A percentile compares a stretch with the other conserved stretches of the same genome.
Conservation (phyloP, 2,797 vertebrate species). For the Serranus cabrilla region DNA sequence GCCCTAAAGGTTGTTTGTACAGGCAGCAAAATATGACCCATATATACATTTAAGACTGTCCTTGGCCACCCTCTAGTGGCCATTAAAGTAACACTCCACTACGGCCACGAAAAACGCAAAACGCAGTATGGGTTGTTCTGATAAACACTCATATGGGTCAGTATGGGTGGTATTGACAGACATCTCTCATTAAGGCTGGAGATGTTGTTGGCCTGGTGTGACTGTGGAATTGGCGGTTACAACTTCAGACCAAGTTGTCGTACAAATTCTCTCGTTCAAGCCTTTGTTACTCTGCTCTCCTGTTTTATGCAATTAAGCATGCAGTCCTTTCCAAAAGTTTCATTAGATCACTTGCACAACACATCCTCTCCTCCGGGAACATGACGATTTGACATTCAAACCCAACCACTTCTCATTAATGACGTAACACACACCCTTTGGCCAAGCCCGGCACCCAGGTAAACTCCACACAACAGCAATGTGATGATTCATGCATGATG, state of each 20-base stretch:
- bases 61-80: too few relatives aligned
- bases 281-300: not conserved
- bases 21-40: too few relatives aligned
- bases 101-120: too few relatives aligned
- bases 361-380: slow-evolving; percentile 1
- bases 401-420: slow-evolving; percentile 27
- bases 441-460: slow-evolving; percentile 42
- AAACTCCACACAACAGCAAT: slow-evolving; percentile 31
- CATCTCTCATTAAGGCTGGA: too few relatives aligned
- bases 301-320: slow-evolving; percentile 1
- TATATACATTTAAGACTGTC: too few relatives aligned
- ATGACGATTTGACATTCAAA: slow-evolving; percentile 38
- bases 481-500: slow-evolving; percentile 40
- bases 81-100: too few relatives aligned
- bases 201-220: too few relatives aligned
- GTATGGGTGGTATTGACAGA: too few relatives aligned
- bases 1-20: too few relatives aligned
- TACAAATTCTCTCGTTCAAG: not conserved
- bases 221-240: slow-evolving; percentile 6
- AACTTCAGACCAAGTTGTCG: not conserved
- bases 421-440: slow-evolving; percentile 25
- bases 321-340: slow-evolving; percentile 1
- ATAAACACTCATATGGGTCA: too few relatives aligned
- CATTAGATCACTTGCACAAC: slow-evolving; percentile 11
- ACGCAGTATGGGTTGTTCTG: too few relatives aligned